Conservation (phyloP, 2,888 invertebrate species). For the Scrobipalpa atriplicella region DNA sequence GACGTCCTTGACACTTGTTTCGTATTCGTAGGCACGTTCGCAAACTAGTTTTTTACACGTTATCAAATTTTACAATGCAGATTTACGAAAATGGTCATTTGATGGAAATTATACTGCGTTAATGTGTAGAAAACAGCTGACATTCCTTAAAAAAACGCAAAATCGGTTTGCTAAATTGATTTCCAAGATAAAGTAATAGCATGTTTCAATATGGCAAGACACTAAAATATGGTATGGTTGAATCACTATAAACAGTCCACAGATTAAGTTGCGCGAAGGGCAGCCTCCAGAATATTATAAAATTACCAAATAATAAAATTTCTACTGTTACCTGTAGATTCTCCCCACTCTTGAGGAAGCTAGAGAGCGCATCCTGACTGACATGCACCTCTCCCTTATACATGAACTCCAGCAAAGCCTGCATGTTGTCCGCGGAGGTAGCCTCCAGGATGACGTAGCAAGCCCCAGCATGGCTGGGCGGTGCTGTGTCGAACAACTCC, state of each 20-base stretch:
- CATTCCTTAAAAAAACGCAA: neutral
- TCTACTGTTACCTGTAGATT: constrained; percentile 87
- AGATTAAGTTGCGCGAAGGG: no score
- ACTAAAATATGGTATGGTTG: no score
- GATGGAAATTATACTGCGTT: neutral
- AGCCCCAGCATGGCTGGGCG: constrained; percentile 88
- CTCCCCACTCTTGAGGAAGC: constrained; percentile 95
- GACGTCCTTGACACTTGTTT: constrained; percentile 7
- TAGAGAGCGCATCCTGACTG: constrained; percentile 94
- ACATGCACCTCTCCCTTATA: constrained; percentile 97
- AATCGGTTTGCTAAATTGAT: no score
- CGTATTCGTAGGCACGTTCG: constrained; percentile 8
- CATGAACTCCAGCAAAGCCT: constrained; percentile 95
- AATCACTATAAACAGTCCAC: no score
- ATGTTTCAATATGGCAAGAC: constrained; percentile 85
- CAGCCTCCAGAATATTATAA: no score
- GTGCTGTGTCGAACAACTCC: constrained; percentile 94
- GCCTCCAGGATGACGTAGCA: constrained; percentile 95
- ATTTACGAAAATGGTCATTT: neutral
- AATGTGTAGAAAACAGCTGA: neutral
- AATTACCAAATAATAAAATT: neutral
- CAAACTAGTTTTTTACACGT: constrained; percentile 9
- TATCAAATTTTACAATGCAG: constrained; percentile 4
- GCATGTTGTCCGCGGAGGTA: constrained; percentile 95
- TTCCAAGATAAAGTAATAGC: constrained; percentile 92